phyloP scores from a whole-genome alignment of 2,888 invertebrate species.

The Hyles lineata region DNA sequence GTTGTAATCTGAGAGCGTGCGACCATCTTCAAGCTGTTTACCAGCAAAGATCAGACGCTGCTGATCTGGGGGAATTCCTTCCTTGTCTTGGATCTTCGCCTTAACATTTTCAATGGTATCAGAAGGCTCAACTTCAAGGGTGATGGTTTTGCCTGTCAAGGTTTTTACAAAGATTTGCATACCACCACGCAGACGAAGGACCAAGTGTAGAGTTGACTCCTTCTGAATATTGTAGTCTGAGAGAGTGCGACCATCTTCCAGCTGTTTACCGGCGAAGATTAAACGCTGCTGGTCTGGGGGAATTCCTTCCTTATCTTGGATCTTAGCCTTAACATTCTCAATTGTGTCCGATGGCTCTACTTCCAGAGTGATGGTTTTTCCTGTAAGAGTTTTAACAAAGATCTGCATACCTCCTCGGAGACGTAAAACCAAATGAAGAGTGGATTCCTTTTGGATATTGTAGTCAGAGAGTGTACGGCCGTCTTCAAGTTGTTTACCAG shows the following conservation, averaged over 20 bases:
- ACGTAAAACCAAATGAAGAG: conserved; percentile 63
- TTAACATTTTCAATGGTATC: conserved; percentile 72
- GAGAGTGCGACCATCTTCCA: conserved; percentile 66
- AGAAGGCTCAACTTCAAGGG: conserved; percentile 64
- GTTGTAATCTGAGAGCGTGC: conserved; percentile 71
- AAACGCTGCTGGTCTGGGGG: conserved; percentile 71
- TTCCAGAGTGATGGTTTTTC: conserved; percentile 66
- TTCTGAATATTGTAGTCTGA: conserved; percentile 71
- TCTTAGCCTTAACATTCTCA: conserved; percentile 74
- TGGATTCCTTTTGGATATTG: conserved; percentile 70
- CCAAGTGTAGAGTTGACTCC: conserved; percentile 64
- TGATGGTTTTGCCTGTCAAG: conserved; percentile 66
- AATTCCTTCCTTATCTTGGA: conserved; percentile 72
- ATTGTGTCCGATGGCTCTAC: conserved; percentile 72
- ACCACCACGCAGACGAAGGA: conserved; percentile 65
- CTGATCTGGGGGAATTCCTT: conserved; percentile 70
- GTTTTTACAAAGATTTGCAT: conserved; percentile 75
- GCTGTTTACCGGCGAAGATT: conserved; percentile 67
- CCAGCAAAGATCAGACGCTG: conserved; percentile 68
- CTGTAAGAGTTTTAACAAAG: conserved; percentile 66
- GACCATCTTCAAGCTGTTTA: conserved; percentile 71
- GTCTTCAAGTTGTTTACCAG: conserved; percentile 68
- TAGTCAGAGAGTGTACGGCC: conserved; percentile 68
- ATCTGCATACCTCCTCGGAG: conserved; percentile 72
- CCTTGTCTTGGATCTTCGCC: conserved; percentile 69